Percentiles rank a stretch among this genome's conserved stretches.
phyloP scores from a whole-genome alignment of 2,113 vertebrate species.

The Conger conger region DNA sequence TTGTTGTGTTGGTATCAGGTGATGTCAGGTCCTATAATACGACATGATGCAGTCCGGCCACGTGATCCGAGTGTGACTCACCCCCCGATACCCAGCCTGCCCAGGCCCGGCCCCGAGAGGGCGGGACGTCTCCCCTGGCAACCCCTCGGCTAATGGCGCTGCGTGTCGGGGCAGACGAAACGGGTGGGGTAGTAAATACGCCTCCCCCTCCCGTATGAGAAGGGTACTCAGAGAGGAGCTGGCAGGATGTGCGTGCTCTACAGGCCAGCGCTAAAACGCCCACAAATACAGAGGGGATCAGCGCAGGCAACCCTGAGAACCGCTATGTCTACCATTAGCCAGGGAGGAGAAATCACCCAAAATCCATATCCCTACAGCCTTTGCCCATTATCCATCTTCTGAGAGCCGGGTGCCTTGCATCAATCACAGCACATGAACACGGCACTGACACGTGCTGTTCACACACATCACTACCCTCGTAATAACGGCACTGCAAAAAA shows the following conservation, averaged over 20 bases:
- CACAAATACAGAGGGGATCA: background rate
- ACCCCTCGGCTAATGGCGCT: background rate
- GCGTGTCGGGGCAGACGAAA: background rate
- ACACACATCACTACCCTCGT: constrained; percentile 48
- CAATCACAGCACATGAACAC: constrained; percentile 43
- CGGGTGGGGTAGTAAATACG: background rate
- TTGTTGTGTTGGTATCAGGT: background rate
- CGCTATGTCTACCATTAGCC: background rate
- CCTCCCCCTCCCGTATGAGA: background rate
- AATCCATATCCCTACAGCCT: too few relatives aligned
- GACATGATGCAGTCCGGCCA: background rate
- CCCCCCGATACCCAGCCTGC: background rate
- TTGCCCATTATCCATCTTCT: too few relatives aligned
- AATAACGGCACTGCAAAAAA: too few relatives aligned
- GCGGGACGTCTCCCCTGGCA: background rate
- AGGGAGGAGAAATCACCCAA: background rate
- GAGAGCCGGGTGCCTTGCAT: constrained; percentile 37
- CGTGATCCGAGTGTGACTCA: background rate
- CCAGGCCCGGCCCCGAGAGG: background rate
- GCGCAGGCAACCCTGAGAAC: constrained; percentile 23
- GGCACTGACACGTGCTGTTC: constrained; percentile 36
- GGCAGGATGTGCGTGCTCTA: background rate
- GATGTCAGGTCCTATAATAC: background rate
- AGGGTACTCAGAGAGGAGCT: background rate
- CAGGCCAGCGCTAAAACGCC: constrained; percentile 39